Evolutionary conservation across 2,113 vertebrate genomes (phyloP).

Genomic region (Leucopternis melanops): DNA sequence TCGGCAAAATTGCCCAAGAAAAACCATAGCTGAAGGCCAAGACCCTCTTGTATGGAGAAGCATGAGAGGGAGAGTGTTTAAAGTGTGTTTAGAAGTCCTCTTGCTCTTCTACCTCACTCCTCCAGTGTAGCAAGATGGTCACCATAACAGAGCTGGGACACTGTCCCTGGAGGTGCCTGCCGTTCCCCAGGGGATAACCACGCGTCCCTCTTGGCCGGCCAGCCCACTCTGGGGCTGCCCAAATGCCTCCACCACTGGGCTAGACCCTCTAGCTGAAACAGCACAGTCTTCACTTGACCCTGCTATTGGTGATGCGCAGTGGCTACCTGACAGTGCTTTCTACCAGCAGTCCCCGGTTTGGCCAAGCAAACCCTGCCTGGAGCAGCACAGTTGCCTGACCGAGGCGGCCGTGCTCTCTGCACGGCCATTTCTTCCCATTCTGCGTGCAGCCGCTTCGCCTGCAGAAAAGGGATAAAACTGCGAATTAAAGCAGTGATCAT

Average conservation of each 20-base stretch:
- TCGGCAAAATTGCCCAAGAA: background rate
- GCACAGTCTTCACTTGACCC: background rate
- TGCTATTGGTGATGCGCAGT: background rate
- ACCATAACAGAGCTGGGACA: background rate
- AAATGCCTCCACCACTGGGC: too few relatives aligned
- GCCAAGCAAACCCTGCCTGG: background rate
- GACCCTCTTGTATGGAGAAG: background rate
- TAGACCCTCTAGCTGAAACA: background rate
- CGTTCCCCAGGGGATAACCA: background rate
- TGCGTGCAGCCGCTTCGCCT: background rate
- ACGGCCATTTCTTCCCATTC: fast-evolving
- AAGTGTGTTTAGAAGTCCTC: background rate
- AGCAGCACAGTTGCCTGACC: background rate
- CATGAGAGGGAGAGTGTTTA: background rate
- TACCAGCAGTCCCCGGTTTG: background rate
- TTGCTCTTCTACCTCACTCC: background rate
- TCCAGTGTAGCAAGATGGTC: fast-evolving
- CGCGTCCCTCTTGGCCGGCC: fast-evolving
- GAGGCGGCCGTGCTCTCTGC: background rate
- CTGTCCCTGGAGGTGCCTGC: background rate
- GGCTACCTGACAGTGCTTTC: background rate
- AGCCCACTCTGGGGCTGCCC: background rate
- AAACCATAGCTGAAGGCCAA: background rate
- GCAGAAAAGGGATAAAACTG: background rate
- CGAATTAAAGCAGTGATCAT: too few relatives aligned